Conservation (phyloP, 2,888 invertebrate species). For the Bursaphelenchus okinawaensis region DNA sequence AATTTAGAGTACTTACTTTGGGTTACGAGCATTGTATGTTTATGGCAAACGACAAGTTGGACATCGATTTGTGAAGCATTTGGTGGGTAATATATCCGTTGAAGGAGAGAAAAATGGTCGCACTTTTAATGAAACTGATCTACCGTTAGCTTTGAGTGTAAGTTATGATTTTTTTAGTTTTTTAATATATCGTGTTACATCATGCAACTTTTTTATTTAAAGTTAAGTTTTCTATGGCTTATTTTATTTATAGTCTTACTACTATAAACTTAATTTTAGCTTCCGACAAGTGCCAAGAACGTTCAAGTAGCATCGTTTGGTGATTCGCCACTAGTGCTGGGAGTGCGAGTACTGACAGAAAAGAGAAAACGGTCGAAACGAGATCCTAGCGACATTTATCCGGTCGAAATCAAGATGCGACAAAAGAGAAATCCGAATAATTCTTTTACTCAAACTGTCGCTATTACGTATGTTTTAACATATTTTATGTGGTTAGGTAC, state of each 20-base stretch:
- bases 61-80: background rate
- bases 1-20: conserved; percentile 46
- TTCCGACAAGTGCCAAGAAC: conserved; percentile 37
- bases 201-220: too few relatives aligned
- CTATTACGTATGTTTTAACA: conserved; percentile 33
- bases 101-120: conserved; percentile 9
- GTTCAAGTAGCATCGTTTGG: conserved; percentile 36
- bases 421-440: conserved; percentile 30
- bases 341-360: conserved; percentile 41
- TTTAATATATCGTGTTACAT: background rate
- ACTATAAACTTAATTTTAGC: conserved; percentile 14
- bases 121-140: conserved; percentile 23
- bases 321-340: conserved; percentile 37
- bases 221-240: background rate
- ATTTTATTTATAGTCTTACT: background rate
- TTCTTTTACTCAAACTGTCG: conserved; percentile 43
- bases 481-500: background rate
- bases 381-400: conserved; percentile 39
- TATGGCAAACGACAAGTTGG: conserved; percentile 25
- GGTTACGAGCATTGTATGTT: conserved; percentile 42
- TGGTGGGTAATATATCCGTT: conserved; percentile 1
- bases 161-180: conserved; percentile 6
- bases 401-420: conserved; percentile 37
- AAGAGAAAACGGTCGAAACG: conserved; percentile 34
- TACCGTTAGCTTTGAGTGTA: conserved; percentile 24